phyloP scores from a whole-genome alignment of 2,797 vertebrate species.

The Tauraco hartlaubi region DNA sequence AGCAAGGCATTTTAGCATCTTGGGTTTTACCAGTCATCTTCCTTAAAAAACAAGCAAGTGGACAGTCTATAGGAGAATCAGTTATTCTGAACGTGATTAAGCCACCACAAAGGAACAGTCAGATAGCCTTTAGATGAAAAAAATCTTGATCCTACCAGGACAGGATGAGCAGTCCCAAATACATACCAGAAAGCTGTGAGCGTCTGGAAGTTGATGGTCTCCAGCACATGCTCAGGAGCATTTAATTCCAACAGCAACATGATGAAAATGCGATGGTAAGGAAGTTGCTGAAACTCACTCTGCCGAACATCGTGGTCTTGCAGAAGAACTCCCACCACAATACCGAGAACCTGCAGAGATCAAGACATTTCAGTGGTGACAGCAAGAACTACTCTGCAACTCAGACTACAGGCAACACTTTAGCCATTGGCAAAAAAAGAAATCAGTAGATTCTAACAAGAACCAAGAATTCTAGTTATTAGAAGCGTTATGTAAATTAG shows the following conservation, averaged over 20 bases:
- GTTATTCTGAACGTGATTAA: not conserved
- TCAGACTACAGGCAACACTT: not conserved
- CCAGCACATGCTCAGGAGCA: constrained; percentile 96
- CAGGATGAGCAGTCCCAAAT: not conserved
- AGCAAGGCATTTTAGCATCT: constrained; percentile 41
- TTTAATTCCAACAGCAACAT: constrained; percentile 98
- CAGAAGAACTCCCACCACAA: constrained; percentile 96
- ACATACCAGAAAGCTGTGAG: constrained; percentile 98
- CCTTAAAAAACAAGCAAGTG: constrained; percentile 18
- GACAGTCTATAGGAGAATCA: not conserved
- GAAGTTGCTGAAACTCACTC: constrained; percentile 97
- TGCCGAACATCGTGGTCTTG: constrained; percentile 98
- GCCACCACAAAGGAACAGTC: not conserved
- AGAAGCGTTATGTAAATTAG: not conserved
- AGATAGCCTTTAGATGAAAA: not conserved
- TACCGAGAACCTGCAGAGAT: constrained; percentile 90
- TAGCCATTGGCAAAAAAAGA: not conserved
- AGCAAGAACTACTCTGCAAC: not conserved
- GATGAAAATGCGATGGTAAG: constrained; percentile 98
- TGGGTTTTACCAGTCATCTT: not conserved
- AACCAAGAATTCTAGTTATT: not conserved
- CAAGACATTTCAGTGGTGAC: rapidly evolving
- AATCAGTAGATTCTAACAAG: not conserved
- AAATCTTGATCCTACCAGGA: not conserved
- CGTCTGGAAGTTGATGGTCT: constrained; percentile 99